A percentile compares a stretch with the other conserved stretches of the same genome.
Conservation (phyloP, 2,797 vertebrate genomes). For the Eospalax fontanierii region DNA sequence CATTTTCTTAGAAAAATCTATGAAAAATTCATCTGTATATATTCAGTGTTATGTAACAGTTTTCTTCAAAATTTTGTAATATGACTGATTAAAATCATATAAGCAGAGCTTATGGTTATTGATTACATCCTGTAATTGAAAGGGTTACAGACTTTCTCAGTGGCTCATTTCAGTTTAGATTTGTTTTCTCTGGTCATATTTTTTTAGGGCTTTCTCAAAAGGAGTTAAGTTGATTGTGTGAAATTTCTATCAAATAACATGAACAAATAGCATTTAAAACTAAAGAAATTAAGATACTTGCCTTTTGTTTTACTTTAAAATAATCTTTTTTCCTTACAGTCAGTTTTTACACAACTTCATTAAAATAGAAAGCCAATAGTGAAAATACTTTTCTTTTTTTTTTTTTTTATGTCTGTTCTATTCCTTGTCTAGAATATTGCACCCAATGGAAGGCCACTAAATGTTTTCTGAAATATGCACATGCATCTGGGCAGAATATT, state of each 20-base stretch:
- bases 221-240: not conserved
- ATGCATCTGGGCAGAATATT: not conserved
- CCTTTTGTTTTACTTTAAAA: slow-evolving; percentile 5
- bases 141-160: not conserved
- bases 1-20: not conserved
- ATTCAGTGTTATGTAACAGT: not conserved
- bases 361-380: not conserved
- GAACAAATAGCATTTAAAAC: not conserved
- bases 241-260: not conserved
- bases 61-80: not conserved
- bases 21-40: not conserved
- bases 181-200: not conserved
- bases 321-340: not conserved
- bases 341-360: not conserved
- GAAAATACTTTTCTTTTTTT: not conserved
- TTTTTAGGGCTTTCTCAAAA: not conserved
- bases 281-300: not conserved
- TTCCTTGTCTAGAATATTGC: not conserved
- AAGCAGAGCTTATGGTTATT: not conserved
- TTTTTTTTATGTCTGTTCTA: not conserved
- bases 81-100: not conserved
- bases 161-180: not conserved
- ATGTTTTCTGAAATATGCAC: not conserved
- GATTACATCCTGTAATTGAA: not conserved
- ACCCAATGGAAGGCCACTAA: not conserved